phyloP scores from a whole-genome alignment of 2,888 invertebrate genomes.

The Gryllus longicercus region DNA sequence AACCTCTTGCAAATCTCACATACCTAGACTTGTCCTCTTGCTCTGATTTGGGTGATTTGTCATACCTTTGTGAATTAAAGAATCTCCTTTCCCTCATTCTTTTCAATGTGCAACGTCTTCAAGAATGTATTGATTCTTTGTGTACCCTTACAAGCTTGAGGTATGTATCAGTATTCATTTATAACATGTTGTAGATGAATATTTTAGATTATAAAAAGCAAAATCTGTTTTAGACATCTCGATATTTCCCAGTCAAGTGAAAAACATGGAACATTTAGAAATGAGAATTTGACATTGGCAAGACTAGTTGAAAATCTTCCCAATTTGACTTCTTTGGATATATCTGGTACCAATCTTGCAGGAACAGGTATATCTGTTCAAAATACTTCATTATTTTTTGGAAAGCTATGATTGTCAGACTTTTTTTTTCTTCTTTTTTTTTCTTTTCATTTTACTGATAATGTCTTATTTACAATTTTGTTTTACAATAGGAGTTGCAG shows the following conservation, averaged over 20 bases:
- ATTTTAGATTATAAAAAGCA: constrained; percentile 20
- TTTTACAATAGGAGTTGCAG: constrained; percentile 52
- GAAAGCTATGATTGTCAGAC: background rate
- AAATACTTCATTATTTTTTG: background rate
- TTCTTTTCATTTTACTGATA: background rate
- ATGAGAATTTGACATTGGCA: constrained; percentile 69
- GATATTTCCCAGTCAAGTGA: constrained; percentile 79
- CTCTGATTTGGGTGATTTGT: constrained; percentile 59
- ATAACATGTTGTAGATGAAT: background rate
- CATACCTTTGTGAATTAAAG: constrained; percentile 62
- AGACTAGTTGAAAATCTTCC: constrained; percentile 71
- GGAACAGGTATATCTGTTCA: constrained; percentile 59
- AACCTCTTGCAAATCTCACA: constrained; percentile 58
- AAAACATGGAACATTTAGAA: constrained; percentile 68
- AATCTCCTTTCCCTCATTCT: constrained; percentile 72
- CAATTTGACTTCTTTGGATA: constrained; percentile 77
- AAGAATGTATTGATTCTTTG: constrained; percentile 50
- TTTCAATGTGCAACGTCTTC: constrained; percentile 71
- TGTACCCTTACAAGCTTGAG: constrained; percentile 51
- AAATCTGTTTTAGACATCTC: constrained; percentile 48
- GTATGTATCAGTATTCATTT: constrained; percentile 43
- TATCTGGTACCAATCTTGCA: constrained; percentile 93
- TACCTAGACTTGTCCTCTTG: constrained; percentile 72
- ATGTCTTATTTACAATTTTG: background rate
- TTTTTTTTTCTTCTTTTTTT: no score